phyloP scores from a whole-genome alignment of 2,797 vertebrate genomes.

The Pangasius sanitwongsei region DNA sequence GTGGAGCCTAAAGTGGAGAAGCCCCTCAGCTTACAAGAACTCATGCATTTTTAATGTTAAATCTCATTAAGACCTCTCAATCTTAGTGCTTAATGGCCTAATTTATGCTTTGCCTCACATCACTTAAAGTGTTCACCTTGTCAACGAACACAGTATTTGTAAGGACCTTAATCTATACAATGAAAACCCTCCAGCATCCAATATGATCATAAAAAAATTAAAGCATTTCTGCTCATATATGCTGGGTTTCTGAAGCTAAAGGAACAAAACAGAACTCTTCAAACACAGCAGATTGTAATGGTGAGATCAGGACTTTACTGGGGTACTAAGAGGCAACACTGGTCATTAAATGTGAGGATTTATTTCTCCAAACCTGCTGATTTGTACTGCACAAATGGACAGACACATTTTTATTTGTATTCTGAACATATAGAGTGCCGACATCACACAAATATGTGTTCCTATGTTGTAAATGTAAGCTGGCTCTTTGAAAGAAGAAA shows the following conservation, averaged over 20 bases:
- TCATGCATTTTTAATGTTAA: background rate
- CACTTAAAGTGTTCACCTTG: background rate
- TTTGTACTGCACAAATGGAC: background rate
- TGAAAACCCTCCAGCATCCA: background rate
- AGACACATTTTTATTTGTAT: background rate
- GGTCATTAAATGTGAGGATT: background rate
- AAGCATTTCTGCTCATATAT: background rate
- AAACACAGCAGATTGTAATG: background rate
- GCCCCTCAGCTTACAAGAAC: background rate
- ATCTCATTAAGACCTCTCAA: background rate
- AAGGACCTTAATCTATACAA: background rate
- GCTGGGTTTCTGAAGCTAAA: background rate
- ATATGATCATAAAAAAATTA: background rate
- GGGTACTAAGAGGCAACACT: background rate
- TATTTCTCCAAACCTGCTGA: background rate
- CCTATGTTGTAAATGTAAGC: background rate
- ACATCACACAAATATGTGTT: background rate
- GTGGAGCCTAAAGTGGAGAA: background rate
- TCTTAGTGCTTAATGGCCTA: background rate
- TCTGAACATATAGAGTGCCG: background rate
- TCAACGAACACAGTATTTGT: background rate
- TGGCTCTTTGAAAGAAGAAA: background rate
- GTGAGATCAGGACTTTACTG: background rate
- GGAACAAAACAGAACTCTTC: background rate
- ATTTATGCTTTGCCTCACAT: background rate